Conservation (phyloP, 2,888 invertebrate genomes). For the Lasius fuliginosus region DNA sequence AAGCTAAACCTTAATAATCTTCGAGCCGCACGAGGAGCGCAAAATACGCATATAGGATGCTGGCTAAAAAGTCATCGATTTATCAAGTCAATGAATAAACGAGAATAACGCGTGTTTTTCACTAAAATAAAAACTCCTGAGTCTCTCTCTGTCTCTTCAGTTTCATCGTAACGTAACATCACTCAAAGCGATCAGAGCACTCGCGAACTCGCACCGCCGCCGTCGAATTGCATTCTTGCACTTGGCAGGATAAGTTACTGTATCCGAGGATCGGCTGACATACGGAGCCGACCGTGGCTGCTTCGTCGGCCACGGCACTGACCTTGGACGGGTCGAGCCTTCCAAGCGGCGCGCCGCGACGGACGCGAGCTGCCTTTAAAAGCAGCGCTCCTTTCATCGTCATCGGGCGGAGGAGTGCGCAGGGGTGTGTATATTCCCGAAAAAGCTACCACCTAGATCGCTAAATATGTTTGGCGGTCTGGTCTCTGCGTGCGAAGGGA, state of each 20-base stretch:
- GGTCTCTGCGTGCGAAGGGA: neutral
- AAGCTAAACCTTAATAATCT: neutral
- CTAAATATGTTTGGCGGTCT: neutral
- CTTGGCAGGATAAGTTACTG: slow-evolving; percentile 11
- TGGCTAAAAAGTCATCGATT: neutral
- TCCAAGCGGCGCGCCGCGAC: slow-evolving; percentile 46
- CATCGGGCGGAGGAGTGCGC: slow-evolving; percentile 37
- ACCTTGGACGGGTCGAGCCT: slow-evolving; percentile 70
- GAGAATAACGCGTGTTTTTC: neutral
- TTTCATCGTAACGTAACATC: neutral
- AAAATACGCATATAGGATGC: neutral
- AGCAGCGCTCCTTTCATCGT: slow-evolving; percentile 57
- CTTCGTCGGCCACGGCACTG: slow-evolving; percentile 74
- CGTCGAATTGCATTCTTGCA: neutral
- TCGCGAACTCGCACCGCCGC: neutral
- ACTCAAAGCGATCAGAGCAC: neutral
- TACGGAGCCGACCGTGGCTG: slow-evolving; percentile 28
- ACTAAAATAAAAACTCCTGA: neutral
- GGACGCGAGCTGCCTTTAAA: slow-evolving; percentile 65
- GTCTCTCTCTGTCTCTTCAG: neutral
- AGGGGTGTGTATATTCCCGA: slow-evolving; percentile 50
- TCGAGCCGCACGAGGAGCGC: neutral
- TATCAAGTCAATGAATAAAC: neutral
- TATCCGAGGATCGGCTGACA: slow-evolving; percentile 26
- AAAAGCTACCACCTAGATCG: slow-evolving; percentile 27